These are phyloP conservation scores for Telmatherina bonti DNA, from an alignment of 2,797 vertebrate species.

Conservation along the genomic window DNA sequence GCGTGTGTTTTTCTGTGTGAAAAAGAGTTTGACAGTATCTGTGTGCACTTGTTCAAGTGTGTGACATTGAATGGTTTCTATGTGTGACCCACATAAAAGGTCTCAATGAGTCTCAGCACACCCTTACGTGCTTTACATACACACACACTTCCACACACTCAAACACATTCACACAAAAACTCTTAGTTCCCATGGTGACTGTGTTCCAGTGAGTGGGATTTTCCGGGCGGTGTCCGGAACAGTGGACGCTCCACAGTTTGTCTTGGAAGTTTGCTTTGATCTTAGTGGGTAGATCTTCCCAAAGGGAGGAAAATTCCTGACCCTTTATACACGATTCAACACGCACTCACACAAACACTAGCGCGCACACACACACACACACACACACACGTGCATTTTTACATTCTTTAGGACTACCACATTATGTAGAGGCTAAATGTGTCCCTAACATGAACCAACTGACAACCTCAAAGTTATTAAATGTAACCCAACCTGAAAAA, in stretches of 20 bases:
- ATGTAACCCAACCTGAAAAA: background rate
- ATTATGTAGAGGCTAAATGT: background rate
- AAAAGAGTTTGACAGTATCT: background rate
- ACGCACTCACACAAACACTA: too few relatives aligned
- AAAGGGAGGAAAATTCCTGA: constrained; percentile 59
- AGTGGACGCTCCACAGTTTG: constrained; percentile 71
- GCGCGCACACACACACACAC: constrained; percentile 21
- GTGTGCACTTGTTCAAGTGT: constrained; percentile 22
- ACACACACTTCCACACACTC: constrained; percentile 10
- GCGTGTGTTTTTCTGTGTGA: constrained; percentile 14
- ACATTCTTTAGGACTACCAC: background rate
- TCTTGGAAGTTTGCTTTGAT: constrained; percentile 78
- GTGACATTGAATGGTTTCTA: constrained; percentile 36
- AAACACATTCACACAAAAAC: constrained; percentile 30
- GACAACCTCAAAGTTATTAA: background rate
- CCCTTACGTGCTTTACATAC: too few relatives aligned
- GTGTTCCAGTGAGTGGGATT: constrained; percentile 72
- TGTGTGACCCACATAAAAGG: constrained; percentile 70
- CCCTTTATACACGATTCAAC: constrained; percentile 30
- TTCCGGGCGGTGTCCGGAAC: constrained; percentile 72
- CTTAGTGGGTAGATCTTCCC: constrained; percentile 61
- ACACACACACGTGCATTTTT: constrained; percentile 8
- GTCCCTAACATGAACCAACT: background rate
- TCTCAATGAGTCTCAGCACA: constrained; percentile 64
- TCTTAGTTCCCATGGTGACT: constrained; percentile 72